A percentile compares a stretch with the other conserved stretches of the same genome.
phyloP scores from a whole-genome alignment of 2,888 invertebrate genomes.

The Ommatoiulus sabulosus region DNA sequence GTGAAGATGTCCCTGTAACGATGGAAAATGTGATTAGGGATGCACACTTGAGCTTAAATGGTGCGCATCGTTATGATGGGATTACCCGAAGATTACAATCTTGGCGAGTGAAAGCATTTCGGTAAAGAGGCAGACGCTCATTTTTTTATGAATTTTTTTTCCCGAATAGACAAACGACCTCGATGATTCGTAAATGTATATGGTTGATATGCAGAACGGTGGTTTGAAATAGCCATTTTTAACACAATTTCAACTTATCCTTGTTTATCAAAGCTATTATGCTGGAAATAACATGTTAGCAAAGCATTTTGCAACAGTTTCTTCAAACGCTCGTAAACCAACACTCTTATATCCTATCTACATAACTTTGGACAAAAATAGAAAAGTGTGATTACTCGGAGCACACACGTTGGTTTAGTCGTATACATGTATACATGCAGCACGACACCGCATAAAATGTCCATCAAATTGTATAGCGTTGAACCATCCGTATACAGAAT shows the following conservation, averaged over 20 bases:
- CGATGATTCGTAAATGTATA: not conserved
- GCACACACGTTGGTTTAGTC: no score
- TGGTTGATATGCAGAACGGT: not conserved
- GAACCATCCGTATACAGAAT: no score
- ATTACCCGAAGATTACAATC: not conserved
- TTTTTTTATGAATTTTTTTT: slow-evolving; percentile 3
- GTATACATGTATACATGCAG: no score
- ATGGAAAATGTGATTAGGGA: slow-evolving; percentile 36
- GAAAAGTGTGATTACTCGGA: no score
- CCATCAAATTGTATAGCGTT: no score
- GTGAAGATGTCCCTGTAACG: not conserved
- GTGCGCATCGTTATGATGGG: slow-evolving; percentile 47
- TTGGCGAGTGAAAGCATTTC: not conserved
- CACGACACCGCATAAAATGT: no score
- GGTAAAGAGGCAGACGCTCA: not conserved
- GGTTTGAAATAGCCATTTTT: not conserved
- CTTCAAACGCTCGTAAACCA: not conserved
- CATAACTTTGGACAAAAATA: no score
- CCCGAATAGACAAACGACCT: not conserved
- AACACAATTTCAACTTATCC: not conserved
- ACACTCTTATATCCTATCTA: not conserved
- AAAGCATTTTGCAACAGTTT: not conserved
- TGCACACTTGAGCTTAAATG: slow-evolving; percentile 24
- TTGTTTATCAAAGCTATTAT: not conserved
- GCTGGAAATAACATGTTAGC: not conserved